Evolutionary conservation across 2,113 vertebrate species (phyloP).

Genomic region (Bos indicus): DNA sequence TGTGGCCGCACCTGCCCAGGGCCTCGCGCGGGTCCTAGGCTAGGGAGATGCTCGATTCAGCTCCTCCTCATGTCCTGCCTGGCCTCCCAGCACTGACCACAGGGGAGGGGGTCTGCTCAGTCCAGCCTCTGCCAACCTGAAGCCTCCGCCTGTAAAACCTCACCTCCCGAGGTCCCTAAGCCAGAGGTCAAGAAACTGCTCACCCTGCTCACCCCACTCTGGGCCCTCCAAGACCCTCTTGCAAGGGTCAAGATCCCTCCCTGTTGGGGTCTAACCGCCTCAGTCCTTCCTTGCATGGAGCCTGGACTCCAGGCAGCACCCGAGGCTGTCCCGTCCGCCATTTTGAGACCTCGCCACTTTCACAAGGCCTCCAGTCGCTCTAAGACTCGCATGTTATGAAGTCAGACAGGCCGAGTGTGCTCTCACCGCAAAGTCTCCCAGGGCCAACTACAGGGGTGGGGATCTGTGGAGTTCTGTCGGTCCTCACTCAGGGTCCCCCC

Average conservation of each 20-base stretch:
- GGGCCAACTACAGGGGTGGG: fast-evolving
- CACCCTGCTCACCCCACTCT: neutral
- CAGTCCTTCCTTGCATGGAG: neutral
- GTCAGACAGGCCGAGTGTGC: neutral
- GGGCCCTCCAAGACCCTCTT: neutral
- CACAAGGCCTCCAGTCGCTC: neutral
- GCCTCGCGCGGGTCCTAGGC: neutral
- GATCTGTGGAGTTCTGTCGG: neutral
- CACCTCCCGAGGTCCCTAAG: neutral
- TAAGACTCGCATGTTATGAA: neutral
- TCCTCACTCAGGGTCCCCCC: neutral
- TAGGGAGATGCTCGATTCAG: neutral
- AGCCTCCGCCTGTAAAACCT: fast-evolving
- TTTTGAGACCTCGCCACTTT: fast-evolving
- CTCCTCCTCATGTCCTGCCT: neutral
- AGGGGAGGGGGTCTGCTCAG: neutral
- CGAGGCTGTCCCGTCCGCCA: fast-evolving
- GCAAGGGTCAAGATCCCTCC: neutral
- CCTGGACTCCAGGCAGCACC: neutral
- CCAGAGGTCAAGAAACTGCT: neutral
- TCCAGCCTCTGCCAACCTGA: neutral
- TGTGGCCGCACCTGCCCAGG: neutral
- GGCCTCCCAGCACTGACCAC: neutral
- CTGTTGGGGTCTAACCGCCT: neutral
- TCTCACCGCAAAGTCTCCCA: fast-evolving